phyloP scores from a whole-genome alignment of 2,888 invertebrate species.

The Leptopilina myrica region DNA sequence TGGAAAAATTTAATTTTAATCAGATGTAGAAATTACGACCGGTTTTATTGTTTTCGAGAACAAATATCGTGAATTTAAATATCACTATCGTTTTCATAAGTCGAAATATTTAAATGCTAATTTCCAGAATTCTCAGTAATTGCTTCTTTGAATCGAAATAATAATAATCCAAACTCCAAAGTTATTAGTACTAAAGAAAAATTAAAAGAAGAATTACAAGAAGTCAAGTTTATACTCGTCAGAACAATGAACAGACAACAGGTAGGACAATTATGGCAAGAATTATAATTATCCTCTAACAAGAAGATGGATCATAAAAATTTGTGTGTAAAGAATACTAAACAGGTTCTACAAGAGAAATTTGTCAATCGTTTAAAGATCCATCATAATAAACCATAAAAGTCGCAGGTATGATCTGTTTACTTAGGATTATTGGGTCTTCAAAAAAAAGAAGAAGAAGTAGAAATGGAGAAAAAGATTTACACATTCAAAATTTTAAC shows the following conservation, averaged over 20 bases:
- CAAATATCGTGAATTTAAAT: no score
- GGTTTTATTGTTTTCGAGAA: no score
- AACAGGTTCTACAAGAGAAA: background rate
- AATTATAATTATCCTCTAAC: background rate
- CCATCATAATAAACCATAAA: constrained; percentile 8
- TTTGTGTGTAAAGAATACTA: background rate
- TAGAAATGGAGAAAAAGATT: background rate
- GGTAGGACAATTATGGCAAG: background rate
- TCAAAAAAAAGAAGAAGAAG: background rate
- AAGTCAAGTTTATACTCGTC: background rate
- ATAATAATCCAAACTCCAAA: no score
- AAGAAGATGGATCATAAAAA: background rate
- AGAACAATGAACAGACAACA: background rate
- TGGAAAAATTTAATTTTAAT: background rate
- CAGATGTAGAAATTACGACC: no score
- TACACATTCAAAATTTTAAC: background rate
- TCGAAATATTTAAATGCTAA: no score
- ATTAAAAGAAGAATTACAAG: background rate
- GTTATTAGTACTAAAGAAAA: no score
- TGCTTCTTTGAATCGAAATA: no score
- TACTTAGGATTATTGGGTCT: background rate
- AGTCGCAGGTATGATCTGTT: constrained; percentile 29
- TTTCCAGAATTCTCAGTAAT: no score
- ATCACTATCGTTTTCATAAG: no score
- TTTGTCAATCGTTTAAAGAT: constrained; percentile 9